phyloP scores from a whole-genome alignment of 2,888 invertebrate species.

The Incurvaria masculella region DNA sequence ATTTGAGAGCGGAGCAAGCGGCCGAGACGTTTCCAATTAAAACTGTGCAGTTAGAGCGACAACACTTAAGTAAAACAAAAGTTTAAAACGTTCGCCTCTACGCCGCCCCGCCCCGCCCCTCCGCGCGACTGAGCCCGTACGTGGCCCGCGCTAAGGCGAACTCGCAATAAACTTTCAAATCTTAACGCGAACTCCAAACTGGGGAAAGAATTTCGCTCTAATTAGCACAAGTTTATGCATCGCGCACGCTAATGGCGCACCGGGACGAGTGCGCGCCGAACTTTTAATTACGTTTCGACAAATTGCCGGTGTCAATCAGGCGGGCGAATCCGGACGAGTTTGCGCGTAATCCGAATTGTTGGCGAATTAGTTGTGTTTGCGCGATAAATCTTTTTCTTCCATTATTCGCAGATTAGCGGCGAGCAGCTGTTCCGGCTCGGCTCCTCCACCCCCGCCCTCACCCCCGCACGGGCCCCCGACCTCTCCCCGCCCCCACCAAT shows the following conservation, averaged over 20 bases:
- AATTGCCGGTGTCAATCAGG: constrained; percentile 31
- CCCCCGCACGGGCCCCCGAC: constrained; percentile 31
- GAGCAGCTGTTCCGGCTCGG: constrained; percentile 21
- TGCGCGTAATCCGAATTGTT: constrained; percentile 11
- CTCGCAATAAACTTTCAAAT: constrained; percentile 33
- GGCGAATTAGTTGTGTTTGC: constrained; percentile 10
- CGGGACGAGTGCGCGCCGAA: constrained; percentile 17
- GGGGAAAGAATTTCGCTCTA: constrained; percentile 50
- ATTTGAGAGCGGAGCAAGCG: too few species aligned
- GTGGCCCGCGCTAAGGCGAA: not conserved
- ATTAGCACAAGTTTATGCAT: constrained; percentile 55
- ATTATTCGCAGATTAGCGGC: constrained; percentile 28
- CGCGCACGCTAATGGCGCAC: constrained; percentile 29
- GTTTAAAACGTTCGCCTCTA: not conserved
- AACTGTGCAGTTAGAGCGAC: not conserved
- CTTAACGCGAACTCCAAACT: constrained; percentile 32
- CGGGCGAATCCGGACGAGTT: constrained; percentile 18
- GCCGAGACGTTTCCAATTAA: not conserved
- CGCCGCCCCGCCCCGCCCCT: too few species aligned
- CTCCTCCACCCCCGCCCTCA: constrained; percentile 1
- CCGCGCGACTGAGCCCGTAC: too few species aligned
- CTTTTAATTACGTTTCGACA: constrained; percentile 40
- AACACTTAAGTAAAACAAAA: not conserved
- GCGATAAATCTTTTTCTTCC: constrained; percentile 18
- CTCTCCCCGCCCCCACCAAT: constrained; percentile 13